These are phyloP conservation scores for Metaphire vulgaris DNA, from an alignment of 1,140 invertebrate species.

Conservation along the genomic window DNA sequence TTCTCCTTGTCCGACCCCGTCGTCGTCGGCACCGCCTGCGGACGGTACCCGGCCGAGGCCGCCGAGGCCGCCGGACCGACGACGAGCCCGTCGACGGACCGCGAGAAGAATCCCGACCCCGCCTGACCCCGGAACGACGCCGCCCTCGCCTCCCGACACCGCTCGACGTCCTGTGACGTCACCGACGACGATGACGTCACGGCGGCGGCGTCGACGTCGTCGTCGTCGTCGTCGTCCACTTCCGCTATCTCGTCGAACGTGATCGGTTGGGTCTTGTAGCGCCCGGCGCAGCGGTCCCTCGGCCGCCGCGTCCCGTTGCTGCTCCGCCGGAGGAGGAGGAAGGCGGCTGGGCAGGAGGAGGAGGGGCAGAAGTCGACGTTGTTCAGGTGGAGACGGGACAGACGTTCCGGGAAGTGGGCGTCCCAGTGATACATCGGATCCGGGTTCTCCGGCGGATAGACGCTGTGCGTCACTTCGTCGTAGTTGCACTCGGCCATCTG, in stretches of 20 bases:
- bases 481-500: constrained; percentile 26
- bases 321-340: constrained; percentile 31
- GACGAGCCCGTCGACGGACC: constrained; percentile 57
- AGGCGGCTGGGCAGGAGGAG: no score
- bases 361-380: constrained; percentile 35
- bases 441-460: constrained; percentile 23
- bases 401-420: constrained; percentile 64
- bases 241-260: constrained; percentile 71
- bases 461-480: constrained; percentile 23
- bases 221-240: constrained; percentile 47
- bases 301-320: constrained; percentile 32
- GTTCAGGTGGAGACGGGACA: constrained; percentile 57
- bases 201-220: constrained; percentile 34
- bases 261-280: constrained; percentile 65
- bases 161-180: not conserved
- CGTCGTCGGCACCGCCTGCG: not conserved
- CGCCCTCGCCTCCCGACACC: not conserved
- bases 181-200: not conserved
- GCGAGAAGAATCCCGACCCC: constrained; percentile 47
- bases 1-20: not conserved
- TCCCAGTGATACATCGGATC: constrained; percentile 58
- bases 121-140: constrained; percentile 30
- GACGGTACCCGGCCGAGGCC: constrained; percentile 53
- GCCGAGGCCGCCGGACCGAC: no score
- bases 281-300: constrained; percentile 38